Evolutionary conservation across 2,888 invertebrate species (phyloP), one percentile per base, ranked within the genome.

Genomic region (Acheta domesticus): DNA sequence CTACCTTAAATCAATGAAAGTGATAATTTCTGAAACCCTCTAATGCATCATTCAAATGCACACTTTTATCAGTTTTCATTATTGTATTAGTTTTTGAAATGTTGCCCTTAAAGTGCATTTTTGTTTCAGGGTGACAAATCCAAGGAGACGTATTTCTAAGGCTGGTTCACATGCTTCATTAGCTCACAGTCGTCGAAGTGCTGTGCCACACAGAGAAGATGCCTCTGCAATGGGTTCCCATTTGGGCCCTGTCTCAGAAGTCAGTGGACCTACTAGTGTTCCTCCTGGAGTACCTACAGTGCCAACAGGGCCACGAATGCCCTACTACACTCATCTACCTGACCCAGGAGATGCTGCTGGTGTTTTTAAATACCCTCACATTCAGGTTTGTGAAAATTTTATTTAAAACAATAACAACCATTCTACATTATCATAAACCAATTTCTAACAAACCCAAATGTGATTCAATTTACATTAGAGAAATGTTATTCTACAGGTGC

Each of bases 131-230:
- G 62, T 62, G 14, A n/a, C 62, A 62, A 62, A n/a, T 62, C 62
- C 62, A 19, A 62, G 62, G 62, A 62, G 91, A 48, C 89, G 91
- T 16, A 88, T 89, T 86, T 91, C 91, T 0, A 92, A 92, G 84
- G 89, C 91, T 11, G 92, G 91, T 82, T 92, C 91, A 82, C 91
- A 92, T 84, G 86, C 91, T 85, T 91, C 91, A 0, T 82, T 89
- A 74, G 87, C 89, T 11, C 89, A 89, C 79, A 89, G 90, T 5
- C 79, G 79, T 14, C 78, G 78, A 8, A 50, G 75, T 77, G 78
- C 5, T 19, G 48, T 21, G 16, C 48, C 48, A 12, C 62, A 75
- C 74, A 77, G 77, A 62, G 50, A 48, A 8, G 79, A 49, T 23
- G 77, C 75, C n/a, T 48, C 74, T 77, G 76, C 80, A 16, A 49